These are phyloP conservation scores for Columba janthina DNA, from an alignment of 2,113 vertebrate genomes.

Conservation along the genomic window DNA sequence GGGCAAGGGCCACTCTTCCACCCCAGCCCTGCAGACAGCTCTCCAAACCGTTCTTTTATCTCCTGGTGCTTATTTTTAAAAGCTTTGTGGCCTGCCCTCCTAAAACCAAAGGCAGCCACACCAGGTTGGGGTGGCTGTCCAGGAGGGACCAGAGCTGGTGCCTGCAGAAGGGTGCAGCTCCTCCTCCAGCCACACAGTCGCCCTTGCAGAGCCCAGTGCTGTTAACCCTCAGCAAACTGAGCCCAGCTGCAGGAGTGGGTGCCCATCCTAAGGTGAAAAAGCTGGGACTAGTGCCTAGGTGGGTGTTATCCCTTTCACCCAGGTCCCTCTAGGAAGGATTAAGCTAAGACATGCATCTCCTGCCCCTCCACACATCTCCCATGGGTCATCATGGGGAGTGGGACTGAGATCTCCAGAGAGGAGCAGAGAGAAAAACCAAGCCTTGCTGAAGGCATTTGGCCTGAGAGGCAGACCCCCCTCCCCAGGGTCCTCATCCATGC, in stretches of 20 bases:
- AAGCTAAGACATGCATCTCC: background rate
- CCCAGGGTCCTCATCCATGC: background rate
- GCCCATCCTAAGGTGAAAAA: background rate
- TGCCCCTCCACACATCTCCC: background rate
- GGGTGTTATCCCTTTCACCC: background rate
- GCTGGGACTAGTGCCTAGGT: background rate
- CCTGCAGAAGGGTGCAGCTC: background rate
- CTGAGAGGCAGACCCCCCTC: background rate
- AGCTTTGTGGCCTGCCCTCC: slow-evolving; percentile 56
- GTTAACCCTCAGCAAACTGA: background rate
- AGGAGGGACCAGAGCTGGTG: background rate
- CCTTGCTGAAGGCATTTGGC: background rate
- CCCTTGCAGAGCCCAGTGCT: background rate
- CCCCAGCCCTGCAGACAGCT: background rate
- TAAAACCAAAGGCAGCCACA: slow-evolving; percentile 36
- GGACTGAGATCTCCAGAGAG: background rate
- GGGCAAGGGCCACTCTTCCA: background rate
- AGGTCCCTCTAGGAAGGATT: background rate
- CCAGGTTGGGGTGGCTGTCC: background rate
- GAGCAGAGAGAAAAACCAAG: background rate
- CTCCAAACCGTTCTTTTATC: slow-evolving; percentile 60
- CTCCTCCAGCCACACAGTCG: background rate
- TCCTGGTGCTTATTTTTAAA: slow-evolving; percentile 55
- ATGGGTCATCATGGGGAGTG: background rate
- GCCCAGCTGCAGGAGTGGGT: background rate